Evolutionary conservation across 2,888 invertebrate genomes (phyloP), one percentile per base, ranked within the genome.

Genomic region (Onchidella celtica): DNA sequence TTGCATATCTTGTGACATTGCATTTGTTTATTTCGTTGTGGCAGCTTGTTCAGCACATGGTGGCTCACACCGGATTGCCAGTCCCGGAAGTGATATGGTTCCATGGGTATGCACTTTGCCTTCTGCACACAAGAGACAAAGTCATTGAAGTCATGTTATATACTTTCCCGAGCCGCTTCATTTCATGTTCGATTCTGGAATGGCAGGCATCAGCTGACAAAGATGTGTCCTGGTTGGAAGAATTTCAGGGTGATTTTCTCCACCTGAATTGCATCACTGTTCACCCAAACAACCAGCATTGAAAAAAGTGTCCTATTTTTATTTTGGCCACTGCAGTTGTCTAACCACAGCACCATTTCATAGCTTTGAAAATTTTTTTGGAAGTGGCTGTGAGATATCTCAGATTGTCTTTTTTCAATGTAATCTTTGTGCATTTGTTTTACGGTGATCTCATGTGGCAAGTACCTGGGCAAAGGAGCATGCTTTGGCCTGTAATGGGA

Each of bases 321-420:
- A 61, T 61, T 61, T 61, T 61, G 61, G n/a, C 61, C 61, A 27
- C n/a, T 61, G 61, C 61, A 61, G 61, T 61, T 61, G 27, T 61
- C 61, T 21, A 61, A 21, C 61, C n/a, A 61, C 61, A 61, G 27
- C 24, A 61, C n/a, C n/a, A 27, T 4, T 61, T 61, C 27, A 47
- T 47, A 17, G 47, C 47, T 47, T 47, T 47, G 47, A 47, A 47
- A 47, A 47, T 47, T 17, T 47, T n/a, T 47, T 47, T 47, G 47
- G 47, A 47, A 27, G 61, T 27, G 61, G 61, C 61, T 61, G 61
- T 27, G n/a, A 21, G 61, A 61, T 21, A 27, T 61, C 61, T 61
- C n/a, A 21, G 61, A 14, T 61, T 61, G 61, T 6, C 61, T 27
- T 9, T 61, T 21, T 27, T 21, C n/a, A 27, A 61, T 21, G 27